Evolutionary conservation across 2,113 vertebrate genomes (phyloP).

Genomic region (human): DNA sequence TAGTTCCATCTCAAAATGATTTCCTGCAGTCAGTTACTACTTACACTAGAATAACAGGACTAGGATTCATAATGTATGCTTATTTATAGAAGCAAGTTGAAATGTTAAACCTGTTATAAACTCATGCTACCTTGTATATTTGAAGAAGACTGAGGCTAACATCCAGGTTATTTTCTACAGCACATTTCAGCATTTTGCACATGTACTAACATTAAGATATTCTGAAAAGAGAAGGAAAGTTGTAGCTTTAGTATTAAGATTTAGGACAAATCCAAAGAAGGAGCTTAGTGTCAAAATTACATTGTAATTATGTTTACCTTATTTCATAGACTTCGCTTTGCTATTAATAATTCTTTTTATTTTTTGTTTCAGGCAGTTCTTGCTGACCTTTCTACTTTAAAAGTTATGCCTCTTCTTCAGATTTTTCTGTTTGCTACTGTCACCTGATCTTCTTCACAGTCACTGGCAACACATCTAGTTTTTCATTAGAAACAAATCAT

Average conservation of each 20-base stretch:
- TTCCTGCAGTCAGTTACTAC: conserved; percentile 77
- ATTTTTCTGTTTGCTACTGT: conserved; percentile 96
- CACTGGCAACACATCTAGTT: conserved; percentile 63
- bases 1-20: conserved; percentile 58
- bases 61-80: conserved; percentile 91
- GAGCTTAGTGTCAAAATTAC: background rate
- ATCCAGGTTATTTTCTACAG: conserved; percentile 71
- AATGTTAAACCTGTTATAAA: conserved; percentile 91
- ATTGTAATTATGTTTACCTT: background rate
- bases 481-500: conserved; percentile 79
- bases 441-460: conserved; percentile 85
- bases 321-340: conserved; percentile 58
- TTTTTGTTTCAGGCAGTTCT: conserved; percentile 93
- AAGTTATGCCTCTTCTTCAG: conserved; percentile 99
- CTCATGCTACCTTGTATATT: conserved; percentile 89
- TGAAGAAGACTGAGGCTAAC: conserved; percentile 87
- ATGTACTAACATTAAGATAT: conserved; percentile 49
- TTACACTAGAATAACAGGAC: conserved; percentile 88
- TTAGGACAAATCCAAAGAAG: background rate
- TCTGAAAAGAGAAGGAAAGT: background rate
- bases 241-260: background rate
- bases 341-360: conserved; percentile 68
- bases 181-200: conserved; percentile 43
- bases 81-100: conserved; percentile 97
- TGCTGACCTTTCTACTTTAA: conserved; percentile 97